Percentiles rank a stretch among this genome's conserved stretches.
These are phyloP conservation scores for Drosophila bocki DNA, from an alignment of 1,140 invertebrate species.

Conservation along the genomic window DNA sequence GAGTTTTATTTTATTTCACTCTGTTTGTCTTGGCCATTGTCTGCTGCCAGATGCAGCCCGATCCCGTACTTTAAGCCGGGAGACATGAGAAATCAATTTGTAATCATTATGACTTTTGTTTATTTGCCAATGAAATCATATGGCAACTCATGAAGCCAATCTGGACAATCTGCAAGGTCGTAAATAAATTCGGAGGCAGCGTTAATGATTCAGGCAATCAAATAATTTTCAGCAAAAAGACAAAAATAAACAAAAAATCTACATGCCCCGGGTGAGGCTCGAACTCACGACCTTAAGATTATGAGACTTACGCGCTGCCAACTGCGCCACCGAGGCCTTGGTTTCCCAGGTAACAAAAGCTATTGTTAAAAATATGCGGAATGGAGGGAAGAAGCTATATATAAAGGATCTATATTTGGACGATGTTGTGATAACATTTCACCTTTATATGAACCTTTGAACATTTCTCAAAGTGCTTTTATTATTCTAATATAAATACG, in stretches of 20 bases:
- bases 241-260: slow-evolving; percentile 85
- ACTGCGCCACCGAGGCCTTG: slow-evolving; percentile 94
- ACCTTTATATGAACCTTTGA: neutral
- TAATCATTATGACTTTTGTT: slow-evolving; percentile 56
- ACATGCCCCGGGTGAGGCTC: slow-evolving; percentile 95
- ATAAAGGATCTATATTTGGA: neutral
- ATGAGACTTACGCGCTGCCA: slow-evolving; percentile 98
- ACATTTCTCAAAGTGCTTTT: neutral
- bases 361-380: neutral
- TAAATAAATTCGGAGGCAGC: neutral
- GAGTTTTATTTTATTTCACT: slow-evolving; percentile 64
- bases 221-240: neutral
- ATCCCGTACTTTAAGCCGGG: slow-evolving; percentile 1
- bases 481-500: neutral
- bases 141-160: slow-evolving; percentile 18
- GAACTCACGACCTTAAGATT: slow-evolving; percentile 99
- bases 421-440: neutral
- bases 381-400: neutral
- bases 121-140: slow-evolving; percentile 50
- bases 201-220: slow-evolving; percentile 10
- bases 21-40: slow-evolving; percentile 44
- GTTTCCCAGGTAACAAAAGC: no score
- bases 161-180: neutral
- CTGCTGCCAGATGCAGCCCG: slow-evolving; percentile 52
- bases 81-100: slow-evolving; percentile 67